Conservation (phyloP, 37 sponge, comb jelly and placozoan genomes). For the Chondrosia reniformis region DNA sequence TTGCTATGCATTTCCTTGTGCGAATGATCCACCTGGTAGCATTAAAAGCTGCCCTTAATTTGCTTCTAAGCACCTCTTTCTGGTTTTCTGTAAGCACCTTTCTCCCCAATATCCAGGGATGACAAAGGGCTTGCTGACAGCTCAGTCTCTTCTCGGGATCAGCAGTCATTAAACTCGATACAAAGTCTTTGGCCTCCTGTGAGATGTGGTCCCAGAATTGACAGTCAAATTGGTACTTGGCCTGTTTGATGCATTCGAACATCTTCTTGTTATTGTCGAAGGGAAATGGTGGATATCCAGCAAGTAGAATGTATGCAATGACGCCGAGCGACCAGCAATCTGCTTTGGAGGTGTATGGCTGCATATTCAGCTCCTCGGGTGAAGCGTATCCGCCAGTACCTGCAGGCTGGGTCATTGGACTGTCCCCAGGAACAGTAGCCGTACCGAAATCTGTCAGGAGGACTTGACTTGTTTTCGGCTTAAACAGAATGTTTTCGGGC, state of each 20-base stretch:
- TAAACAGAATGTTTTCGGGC: slow-evolving; percentile 18
- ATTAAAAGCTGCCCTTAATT: not conserved
- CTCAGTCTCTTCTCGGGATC: not conserved
- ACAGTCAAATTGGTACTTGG: not conserved
- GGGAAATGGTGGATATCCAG: slow-evolving; percentile 9
- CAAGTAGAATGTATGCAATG: slow-evolving; percentile 17
- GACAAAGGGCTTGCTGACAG: not conserved
- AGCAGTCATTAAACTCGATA: not conserved
- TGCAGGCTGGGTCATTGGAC: not conserved
- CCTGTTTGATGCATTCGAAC: not conserved
- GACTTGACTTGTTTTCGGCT: not conserved
- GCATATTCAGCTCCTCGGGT: slow-evolving; percentile 16
- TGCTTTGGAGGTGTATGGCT: not conserved
- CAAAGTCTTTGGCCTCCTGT: slow-evolving; percentile 21
- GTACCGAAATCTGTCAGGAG: slow-evolving; percentile 24
- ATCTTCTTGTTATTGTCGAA: slow-evolving; percentile 8
- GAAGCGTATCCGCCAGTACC: slow-evolving; percentile 15
- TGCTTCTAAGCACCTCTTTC: not conserved
- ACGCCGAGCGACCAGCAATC: slow-evolving; percentile 17
- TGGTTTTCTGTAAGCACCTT: not conserved
- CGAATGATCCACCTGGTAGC: slow-evolving; percentile 4
- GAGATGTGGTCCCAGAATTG: slow-evolving; percentile 15
- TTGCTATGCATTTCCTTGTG: not conserved
- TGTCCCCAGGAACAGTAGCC: slow-evolving; percentile 5
- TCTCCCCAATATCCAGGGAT: slow-evolving; percentile 21